Conservation (phyloP, 2,113 vertebrate species). For the Dromaius novaehollandiae region DNA sequence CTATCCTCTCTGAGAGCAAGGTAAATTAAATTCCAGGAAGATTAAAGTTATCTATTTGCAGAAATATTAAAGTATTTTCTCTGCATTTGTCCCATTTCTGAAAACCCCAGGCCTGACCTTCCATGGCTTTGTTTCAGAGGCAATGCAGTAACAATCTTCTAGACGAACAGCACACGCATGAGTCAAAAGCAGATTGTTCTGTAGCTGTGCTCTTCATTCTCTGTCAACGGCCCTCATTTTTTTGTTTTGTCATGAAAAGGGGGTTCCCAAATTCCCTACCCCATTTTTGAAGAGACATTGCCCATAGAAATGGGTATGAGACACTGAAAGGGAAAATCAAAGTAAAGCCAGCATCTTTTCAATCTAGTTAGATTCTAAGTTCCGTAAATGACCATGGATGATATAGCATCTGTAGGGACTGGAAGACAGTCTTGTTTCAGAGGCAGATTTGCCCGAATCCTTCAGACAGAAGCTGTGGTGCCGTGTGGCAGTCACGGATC, state of each 20-base stretch:
- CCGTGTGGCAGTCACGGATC: fast-evolving
- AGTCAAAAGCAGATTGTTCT: not conserved
- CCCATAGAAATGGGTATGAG: not conserved
- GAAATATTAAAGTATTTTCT: not conserved
- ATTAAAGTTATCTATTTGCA: not conserved
- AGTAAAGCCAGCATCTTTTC: not conserved
- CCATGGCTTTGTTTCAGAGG: not conserved
- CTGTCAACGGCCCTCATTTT: not conserved
- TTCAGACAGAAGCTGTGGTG: not conserved
- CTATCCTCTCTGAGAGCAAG: too few relatives aligned
- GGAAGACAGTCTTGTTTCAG: not conserved
- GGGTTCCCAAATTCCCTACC: not conserved
- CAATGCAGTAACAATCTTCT: not conserved
- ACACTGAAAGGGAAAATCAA: not conserved
- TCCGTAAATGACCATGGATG: not conserved
- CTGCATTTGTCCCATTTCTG: not conserved
- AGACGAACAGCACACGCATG: not conserved
- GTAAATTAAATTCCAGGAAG: too few relatives aligned
- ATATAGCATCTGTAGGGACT: not conserved
- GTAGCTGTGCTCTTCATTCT: not conserved
- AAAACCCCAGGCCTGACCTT: not conserved
- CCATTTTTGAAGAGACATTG: not conserved
- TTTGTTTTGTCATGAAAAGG: not conserved
- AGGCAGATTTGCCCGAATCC: not conserved
- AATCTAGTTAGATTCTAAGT: not conserved